Percentiles rank a stretch among this genome's conserved stretches.
Conservation (phyloP, 2,113 vertebrate genomes). For the Podarcis cretensis region DNA sequence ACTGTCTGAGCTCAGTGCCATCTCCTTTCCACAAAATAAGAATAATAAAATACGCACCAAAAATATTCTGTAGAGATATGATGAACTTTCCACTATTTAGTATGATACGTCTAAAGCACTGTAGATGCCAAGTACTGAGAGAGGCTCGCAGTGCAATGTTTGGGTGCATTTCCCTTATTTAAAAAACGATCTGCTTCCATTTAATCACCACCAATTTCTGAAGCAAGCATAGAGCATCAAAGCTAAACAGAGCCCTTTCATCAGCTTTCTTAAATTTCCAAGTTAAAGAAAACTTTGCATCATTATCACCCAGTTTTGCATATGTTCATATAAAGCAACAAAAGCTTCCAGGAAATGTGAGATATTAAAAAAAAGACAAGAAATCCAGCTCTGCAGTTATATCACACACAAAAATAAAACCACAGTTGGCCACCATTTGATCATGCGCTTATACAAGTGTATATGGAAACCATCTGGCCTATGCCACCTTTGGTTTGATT, state of each 20-base stretch:
- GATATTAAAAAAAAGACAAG: background rate
- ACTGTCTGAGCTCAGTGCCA: background rate
- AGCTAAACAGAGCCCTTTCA: background rate
- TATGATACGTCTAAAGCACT: background rate
- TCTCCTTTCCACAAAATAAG: background rate
- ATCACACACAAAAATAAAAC: no score
- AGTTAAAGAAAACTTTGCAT: background rate
- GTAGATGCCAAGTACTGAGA: no score
- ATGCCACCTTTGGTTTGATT: no score
- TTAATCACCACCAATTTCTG: background rate
- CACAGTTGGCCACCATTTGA: no score
- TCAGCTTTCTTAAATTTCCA: background rate
- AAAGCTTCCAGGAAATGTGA: background rate
- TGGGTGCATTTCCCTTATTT: background rate
- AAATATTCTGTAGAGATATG: background rate
- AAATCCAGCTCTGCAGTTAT: no score
- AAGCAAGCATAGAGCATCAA: background rate
- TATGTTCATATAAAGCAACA: background rate
- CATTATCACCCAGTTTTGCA: background rate
- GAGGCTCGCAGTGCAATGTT: no score
- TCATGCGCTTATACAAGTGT: no score
- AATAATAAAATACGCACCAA: background rate
- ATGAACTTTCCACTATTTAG: background rate
- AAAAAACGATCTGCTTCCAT: no score
- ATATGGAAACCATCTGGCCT: no score